A percentile compares a stretch with the other conserved stretches of the same genome.
Conservation (phyloP, 2,113 vertebrate species). For the Gasterosteus aculeatus region DNA sequence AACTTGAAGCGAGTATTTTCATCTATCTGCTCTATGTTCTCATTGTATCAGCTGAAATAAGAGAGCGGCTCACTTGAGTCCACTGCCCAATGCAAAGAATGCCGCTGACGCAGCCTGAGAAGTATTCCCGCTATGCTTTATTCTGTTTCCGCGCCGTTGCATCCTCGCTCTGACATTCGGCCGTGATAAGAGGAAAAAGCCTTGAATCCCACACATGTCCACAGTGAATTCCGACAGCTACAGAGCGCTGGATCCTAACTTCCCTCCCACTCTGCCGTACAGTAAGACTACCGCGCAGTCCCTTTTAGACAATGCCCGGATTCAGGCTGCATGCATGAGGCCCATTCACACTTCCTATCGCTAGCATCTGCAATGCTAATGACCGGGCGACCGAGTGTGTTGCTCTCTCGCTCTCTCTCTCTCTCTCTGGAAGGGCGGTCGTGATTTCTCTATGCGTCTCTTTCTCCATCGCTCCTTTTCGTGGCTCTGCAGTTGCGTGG, state of each 20-base stretch:
- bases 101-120: constrained; percentile 74
- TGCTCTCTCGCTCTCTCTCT: constrained; percentile 20
- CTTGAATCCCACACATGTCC: constrained; percentile 82
- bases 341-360: constrained; percentile 81
- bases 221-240: constrained; percentile 78
- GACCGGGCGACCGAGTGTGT: constrained; percentile 53
- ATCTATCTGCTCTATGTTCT: constrained; percentile 20
- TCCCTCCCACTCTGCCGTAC: constrained; percentile 65
- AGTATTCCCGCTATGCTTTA: constrained; percentile 79
- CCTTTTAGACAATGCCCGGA: constrained; percentile 83
- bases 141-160: constrained; percentile 76
- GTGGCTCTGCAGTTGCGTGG: constrained; percentile 47
- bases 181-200: constrained; percentile 81
- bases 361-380: constrained; percentile 87
- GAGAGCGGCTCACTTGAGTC: constrained; percentile 50
- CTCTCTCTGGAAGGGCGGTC: constrained; percentile 46
- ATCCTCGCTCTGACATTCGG: constrained; percentile 82
- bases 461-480: constrained; percentile 25
- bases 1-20: constrained; percentile 17
- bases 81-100: constrained; percentile 67
- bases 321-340: constrained; percentile 85
- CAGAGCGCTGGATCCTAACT: constrained; percentile 50
- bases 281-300: constrained; percentile 56
- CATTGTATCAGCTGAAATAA: constrained; percentile 35
- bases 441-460: constrained; percentile 58